Base-by-base conservation (phyloP, 2,113 vertebrate species). In the Myiagra hebetior region DNA sequence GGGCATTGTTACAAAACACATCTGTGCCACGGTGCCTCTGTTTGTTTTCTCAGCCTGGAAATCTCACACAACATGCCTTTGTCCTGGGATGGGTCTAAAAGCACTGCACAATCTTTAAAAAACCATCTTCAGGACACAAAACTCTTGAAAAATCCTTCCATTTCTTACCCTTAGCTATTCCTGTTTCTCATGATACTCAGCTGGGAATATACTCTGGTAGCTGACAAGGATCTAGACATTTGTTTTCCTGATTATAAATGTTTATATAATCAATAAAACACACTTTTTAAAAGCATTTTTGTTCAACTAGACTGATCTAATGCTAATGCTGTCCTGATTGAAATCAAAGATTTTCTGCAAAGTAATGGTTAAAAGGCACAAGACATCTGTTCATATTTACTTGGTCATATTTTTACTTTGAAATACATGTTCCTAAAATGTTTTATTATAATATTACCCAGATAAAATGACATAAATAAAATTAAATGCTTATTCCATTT, bases 371-470 rank as follows among this genome's bases (percentile, higher is more conserved):
- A 77, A 76, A 78, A 85, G 56, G 65, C 42, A 88, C 11, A 60
- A 64, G 65, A 89, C 89, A 95, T 85, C 92, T 95, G 89, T 56
- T 91, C 76, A 13, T 95, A 85, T 96, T 97, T 96, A 89, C 78
- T 50, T 87, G 53, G 73, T 68, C 37, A 49, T 88, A 86, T 64
- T 92, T 94, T 86, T 86, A 85, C 73, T 74, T 78, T 53, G n/a
- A 88, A 91, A 90, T 41, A 78, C 33, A 42, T 49, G 50, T 5
- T 83, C 37, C 74, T 88, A 94, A 94, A 94, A 82, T 52, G 52
- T 87, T 97, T 88, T 86, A 74, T 79, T 90, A 56, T 27, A 88
- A 73, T 79, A 79, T 41, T 93, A 72, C 27, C 35, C 44, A 57
- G 57, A 70, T 30, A 87, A 33, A 78, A 55, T 64, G 75, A 79